Evolutionary conservation across 1,140 invertebrate genomes (phyloP).

Genomic region (Drosophila saltans): DNA sequence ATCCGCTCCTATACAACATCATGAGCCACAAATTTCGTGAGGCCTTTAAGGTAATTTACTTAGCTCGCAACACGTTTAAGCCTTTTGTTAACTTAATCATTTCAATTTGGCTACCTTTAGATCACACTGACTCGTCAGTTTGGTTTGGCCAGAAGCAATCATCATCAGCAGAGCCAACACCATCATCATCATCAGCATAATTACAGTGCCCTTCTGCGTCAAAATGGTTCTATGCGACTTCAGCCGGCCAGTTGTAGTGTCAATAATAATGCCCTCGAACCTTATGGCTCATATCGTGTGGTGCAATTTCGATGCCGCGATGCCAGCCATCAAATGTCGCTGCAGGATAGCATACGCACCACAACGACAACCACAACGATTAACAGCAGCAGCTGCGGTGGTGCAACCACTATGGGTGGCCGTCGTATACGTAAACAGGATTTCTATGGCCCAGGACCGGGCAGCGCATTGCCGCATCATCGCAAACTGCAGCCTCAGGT

Average conservation of each 20-base stretch:
- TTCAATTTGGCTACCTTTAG: conserved; percentile 22
- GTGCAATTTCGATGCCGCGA: conserved; percentile 76
- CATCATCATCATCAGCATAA: conserved; percentile 68
- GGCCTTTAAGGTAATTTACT: conserved; percentile 88
- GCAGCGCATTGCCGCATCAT: conserved; percentile 52
- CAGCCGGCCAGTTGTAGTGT: conserved; percentile 66
- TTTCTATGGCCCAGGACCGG: conserved; percentile 35
- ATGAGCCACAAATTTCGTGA: conserved; percentile 94
- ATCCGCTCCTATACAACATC: conserved; percentile 93
- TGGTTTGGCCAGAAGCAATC: conserved; percentile 56
- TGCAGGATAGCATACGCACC: conserved; percentile 72
- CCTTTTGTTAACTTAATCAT: neutral
- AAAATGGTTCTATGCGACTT: conserved; percentile 68
- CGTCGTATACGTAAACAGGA: conserved; percentile 56
- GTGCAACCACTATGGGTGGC: neutral
- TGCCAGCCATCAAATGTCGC: conserved; percentile 64
- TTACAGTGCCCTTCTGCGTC: conserved; percentile 68
- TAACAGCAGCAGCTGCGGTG: conserved; percentile 52
- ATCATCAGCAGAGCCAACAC: conserved; percentile 60
- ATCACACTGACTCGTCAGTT: conserved; percentile 71
- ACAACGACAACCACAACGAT: conserved; percentile 70
- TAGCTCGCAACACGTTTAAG: no score
- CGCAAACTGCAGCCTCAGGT: conserved; percentile 64
- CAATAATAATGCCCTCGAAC: conserved; percentile 77
- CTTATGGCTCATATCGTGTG: conserved; percentile 72